Base-by-base conservation (phyloP, 2,888 invertebrate species). In the Operophtera brumata region DNA sequence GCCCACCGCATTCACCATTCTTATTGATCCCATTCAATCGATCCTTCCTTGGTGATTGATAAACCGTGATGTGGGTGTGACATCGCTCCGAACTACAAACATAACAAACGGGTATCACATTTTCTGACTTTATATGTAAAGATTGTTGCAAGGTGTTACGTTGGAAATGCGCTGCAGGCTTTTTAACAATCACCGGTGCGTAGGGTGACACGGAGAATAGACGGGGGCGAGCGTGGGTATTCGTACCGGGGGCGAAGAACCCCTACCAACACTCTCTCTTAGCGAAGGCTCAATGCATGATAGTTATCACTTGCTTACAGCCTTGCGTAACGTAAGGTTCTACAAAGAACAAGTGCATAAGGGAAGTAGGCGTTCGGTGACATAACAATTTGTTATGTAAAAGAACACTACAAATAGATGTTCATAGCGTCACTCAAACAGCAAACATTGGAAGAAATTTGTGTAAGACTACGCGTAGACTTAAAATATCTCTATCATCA, bases 41-140 rank as follows among this genome's bases (percentile, higher is more conserved):
- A 87, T 89, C 86, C 87, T 86, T 89, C 86, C 87, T 86, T 82
- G 77, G 75, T 83, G 81, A 86, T 84, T 82, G 84, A 86, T 84
- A 82, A 80, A 78, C 74, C 71, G 70, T 63, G 66, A 71, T 67
- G 86, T 85, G 81, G 87, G 86, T 78, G 86, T 80, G 78, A 76
- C 78, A 75, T 67, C 69, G 70, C 68, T 67, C 71, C 73, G 73
- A 69, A 70, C 39, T 7, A 13, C 37, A 12, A 32, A 36, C 64
- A 69, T 62, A 63, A 69, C 70, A 69, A 61, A 61, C 63, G 34
- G 51, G 61, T 61, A 43, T 52, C 47, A 45, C 57, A 54, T 50
- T 58, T 62, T 61, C 49, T 54, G 56, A 50, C 54, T 61, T 53
- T 49, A 59, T 61, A 52, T 58, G 57, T 57, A 52, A 49, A 52